A percentile compares a stretch with the other conserved stretches of the same genome.
Conservation (phyloP, 2,888 invertebrate genomes). For the Ecdyonurus torrentis region DNA sequence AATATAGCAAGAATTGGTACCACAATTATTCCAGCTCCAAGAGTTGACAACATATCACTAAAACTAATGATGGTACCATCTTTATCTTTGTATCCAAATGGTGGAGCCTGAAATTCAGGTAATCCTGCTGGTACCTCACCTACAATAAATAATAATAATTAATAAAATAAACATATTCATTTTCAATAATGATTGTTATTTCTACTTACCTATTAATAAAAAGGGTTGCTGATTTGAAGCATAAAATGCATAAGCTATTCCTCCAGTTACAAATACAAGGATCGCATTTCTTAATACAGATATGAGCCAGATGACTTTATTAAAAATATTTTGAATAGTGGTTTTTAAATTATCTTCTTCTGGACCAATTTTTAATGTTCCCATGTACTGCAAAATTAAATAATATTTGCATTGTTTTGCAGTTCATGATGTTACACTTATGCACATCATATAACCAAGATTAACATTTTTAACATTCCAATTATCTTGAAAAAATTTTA, state of each 20-base stretch:
- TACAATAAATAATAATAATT: too few relatives aligned
- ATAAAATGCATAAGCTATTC: slow-evolving; percentile 47
- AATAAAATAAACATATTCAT: too few relatives aligned
- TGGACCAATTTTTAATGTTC: slow-evolving; percentile 43
- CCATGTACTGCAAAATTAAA: slow-evolving; percentile 27
- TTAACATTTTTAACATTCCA: too few relatives aligned
- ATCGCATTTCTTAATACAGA: slow-evolving; percentile 73
- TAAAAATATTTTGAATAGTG: slow-evolving; percentile 38
- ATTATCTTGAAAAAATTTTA: too few relatives aligned
- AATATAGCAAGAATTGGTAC: slow-evolving; percentile 74
- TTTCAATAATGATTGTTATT: background rate
- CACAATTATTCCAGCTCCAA: slow-evolving; percentile 72
- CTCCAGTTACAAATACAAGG: slow-evolving; percentile 54
- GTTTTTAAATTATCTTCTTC: slow-evolving; percentile 32
- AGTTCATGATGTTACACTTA: too few relatives aligned
- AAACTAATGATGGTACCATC: slow-evolving; percentile 28
- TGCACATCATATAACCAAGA: too few relatives aligned
- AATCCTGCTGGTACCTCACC: slow-evolving; percentile 60
- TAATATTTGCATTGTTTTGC: too few relatives aligned
- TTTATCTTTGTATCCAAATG: slow-evolving; percentile 41
- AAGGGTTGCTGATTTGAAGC: slow-evolving; percentile 38
- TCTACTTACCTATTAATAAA: slow-evolving; percentile 43
- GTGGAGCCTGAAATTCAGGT: slow-evolving; percentile 45
- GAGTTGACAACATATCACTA: slow-evolving; percentile 53
- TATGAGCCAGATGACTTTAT: slow-evolving; percentile 54